Evolutionary conservation across 2,113 vertebrate genomes (phyloP), one percentile per base, ranked within the genome.

Genomic region (Smithornis capensis): DNA sequence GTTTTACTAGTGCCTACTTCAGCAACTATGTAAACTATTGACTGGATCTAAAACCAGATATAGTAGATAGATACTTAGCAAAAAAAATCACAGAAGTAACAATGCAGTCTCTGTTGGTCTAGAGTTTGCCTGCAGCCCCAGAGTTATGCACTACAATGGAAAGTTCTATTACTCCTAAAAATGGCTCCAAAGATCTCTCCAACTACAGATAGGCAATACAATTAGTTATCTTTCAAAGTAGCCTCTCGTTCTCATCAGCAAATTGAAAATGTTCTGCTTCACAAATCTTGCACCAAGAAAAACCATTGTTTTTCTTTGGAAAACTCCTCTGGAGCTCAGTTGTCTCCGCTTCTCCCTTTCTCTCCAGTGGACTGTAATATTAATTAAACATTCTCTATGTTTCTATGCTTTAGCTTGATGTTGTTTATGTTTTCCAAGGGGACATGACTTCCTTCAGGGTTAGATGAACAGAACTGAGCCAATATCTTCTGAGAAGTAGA

Each of bases 121-220:
- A 13, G 21, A 83, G 27, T 19, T n/a, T 62, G 21, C 12, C 33
- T 57, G 44, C 33, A 76, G 37, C 33, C 7, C 1, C 0, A 0
- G 33, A 65, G 24, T 49, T n/a, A 24, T 4, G 6, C 6, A 4
- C 37, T 14, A 3, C n/a, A n/a, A 1, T 50, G 18, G 47, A 37
- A 88, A 68, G 22, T 29, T 70, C 42, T 83, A 14, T 28, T 67
- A 21, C 49, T 79, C 52, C 17, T 60, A 53, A 65, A 29, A 7
- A 14, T 19, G 33, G 17, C 28, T 91, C 38, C 5, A 3, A n/a
- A 77, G 12, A 19, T 67, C 79, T 75, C 35, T 44, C 35, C 19
- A 23, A 27, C n/a, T 71, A 25, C 44, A 60, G 19, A 17, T 71
- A 33, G 0, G 1, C 17, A 44, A 67, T 8, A 37, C 16, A 67